Conservation (phyloP, 2,113 vertebrate species). For the Neofelis nebulosa region DNA sequence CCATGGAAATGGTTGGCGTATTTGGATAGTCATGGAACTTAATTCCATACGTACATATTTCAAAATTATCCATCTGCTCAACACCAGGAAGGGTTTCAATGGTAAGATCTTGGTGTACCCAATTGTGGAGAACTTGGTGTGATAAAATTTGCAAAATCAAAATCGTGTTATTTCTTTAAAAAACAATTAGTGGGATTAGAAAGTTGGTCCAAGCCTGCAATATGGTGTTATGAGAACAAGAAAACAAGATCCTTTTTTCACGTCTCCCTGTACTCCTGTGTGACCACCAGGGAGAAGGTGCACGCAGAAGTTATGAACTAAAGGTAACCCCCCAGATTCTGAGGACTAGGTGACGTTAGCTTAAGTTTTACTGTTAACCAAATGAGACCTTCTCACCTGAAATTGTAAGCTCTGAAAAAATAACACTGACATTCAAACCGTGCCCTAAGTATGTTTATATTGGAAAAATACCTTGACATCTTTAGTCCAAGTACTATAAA, state of each 20-base stretch:
- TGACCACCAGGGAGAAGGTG: neutral
- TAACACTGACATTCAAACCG: neutral
- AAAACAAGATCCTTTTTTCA: neutral
- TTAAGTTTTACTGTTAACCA: neutral
- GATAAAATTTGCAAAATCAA: slow-evolving; percentile 54
- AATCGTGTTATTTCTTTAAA: slow-evolving; percentile 57
- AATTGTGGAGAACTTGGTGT: slow-evolving; percentile 40
- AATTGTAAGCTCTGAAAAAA: neutral
- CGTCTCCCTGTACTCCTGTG: neutral
- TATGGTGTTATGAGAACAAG: slow-evolving; percentile 54
- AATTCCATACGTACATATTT: slow-evolving; percentile 60
- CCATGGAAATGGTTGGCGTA: slow-evolving; percentile 35
- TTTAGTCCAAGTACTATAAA: neutral
- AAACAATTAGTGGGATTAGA: slow-evolving; percentile 63
- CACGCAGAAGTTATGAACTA: neutral
- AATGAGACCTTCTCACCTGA: neutral
- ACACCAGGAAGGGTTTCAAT: slow-evolving; percentile 44
- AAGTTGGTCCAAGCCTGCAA: slow-evolving; percentile 51
- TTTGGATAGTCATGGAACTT: slow-evolving; percentile 54
- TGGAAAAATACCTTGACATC: neutral
- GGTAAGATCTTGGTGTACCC: slow-evolving; percentile 69
- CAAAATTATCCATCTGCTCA: slow-evolving; percentile 71
- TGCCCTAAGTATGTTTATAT: neutral
- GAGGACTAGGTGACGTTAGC: neutral
- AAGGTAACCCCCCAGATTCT: neutral